Conservation (phyloP, 2,888 invertebrate species). For the Amaurobius ferox region DNA sequence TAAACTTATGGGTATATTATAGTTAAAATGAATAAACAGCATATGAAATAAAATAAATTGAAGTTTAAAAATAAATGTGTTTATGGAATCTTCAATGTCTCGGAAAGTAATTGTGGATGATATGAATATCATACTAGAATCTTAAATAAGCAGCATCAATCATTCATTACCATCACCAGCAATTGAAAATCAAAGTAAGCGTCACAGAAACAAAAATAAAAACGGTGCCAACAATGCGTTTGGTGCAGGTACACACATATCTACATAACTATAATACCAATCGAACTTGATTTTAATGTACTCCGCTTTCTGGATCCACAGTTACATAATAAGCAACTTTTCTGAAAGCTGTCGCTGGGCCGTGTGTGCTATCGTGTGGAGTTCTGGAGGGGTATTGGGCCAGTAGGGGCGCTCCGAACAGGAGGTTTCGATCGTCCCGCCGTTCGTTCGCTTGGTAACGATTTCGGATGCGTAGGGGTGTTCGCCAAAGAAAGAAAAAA, state of each 20-base stretch:
- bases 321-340: neutral
- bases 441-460: constrained; percentile 1
- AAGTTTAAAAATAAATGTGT: too few relatives aligned
- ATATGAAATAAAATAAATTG: too few relatives aligned
- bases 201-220: neutral
- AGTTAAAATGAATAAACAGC: too few relatives aligned
- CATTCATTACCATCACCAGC: neutral
- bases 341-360: neutral
- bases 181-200: constrained; percentile 1
- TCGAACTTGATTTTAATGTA: neutral
- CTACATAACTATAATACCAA: neutral
- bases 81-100: too few relatives aligned
- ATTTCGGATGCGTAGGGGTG: constrained; percentile 35
- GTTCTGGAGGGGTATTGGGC: neutral
- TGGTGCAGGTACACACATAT: constrained; percentile 15
- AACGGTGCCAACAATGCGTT: constrained; percentile 8
- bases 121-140: too few relatives aligned
- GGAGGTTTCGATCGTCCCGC: neutral
- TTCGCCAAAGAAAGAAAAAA: neutral
- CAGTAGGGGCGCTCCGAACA: constrained; percentile 17
- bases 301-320: neutral
- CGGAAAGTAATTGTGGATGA: too few relatives aligned
- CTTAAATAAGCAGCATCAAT: too few relatives aligned
- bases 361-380: neutral
- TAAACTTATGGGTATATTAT: too few relatives aligned